phyloP scores from a whole-genome alignment of 2,113 vertebrate species.

The Illadopsis cleaveri region DNA sequence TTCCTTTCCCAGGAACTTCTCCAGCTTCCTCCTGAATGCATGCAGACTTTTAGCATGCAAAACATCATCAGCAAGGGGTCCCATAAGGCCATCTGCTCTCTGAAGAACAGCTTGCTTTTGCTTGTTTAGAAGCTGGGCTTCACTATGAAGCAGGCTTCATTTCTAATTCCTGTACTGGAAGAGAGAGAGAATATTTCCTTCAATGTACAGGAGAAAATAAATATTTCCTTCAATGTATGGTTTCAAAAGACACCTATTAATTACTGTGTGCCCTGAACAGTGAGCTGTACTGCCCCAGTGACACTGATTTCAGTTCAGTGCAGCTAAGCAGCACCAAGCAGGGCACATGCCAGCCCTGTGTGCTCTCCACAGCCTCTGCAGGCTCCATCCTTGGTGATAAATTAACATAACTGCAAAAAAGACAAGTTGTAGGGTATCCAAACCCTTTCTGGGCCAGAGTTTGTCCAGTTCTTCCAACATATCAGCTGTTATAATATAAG shows the following conservation, averaged over 20 bases:
- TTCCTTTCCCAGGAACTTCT: background rate
- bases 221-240: background rate
- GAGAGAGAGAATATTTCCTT: background rate
- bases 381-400: background rate
- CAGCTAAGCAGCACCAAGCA: background rate
- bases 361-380: background rate
- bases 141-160: background rate
- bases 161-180: background rate
- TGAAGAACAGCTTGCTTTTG: background rate
- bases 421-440: background rate
- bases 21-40: background rate
- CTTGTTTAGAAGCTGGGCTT: background rate
- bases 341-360: fast-evolving
- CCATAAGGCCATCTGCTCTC: background rate
- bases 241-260: background rate
- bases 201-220: background rate
- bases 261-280: background rate
- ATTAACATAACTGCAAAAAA: background rate
- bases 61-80: background rate
- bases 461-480: background rate
- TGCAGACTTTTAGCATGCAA: background rate
- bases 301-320: background rate
- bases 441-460: background rate
- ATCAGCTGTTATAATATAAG: background rate
- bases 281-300: background rate